phyloP scores from a whole-genome alignment of 2,113 vertebrate genomes.

The Apteryx owenii region DNA sequence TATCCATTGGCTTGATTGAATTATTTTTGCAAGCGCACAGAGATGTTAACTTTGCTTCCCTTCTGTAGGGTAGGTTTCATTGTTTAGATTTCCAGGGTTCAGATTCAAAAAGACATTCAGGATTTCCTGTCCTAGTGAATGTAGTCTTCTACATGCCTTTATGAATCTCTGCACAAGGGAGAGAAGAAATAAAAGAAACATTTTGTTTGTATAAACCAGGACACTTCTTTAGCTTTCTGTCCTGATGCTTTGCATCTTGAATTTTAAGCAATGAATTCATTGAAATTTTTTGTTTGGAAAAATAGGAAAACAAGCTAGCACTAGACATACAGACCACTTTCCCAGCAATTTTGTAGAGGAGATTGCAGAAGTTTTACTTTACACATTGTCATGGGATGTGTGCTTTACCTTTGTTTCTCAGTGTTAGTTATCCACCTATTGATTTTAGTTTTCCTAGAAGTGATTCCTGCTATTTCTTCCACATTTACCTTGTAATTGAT shows the following conservation, averaged over 20 bases:
- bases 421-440: neutral
- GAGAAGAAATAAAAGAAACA: neutral
- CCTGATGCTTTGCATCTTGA: neutral
- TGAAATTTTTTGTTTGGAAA: neutral
- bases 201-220: neutral
- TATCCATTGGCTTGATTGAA: neutral
- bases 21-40: neutral
- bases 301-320: neutral
- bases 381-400: neutral
- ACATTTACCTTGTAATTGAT: neutral
- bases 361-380: neutral
- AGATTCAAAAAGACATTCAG: neutral
- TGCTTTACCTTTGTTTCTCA: neutral
- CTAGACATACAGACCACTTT: neutral
- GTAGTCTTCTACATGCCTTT: neutral
- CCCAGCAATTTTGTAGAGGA: neutral
- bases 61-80: neutral
- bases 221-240: neutral
- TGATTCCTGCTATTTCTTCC: neutral
- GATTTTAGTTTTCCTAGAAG: neutral
- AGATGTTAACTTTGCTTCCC: neutral
- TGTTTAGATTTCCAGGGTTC: neutral
- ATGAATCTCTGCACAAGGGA: neutral
- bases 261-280: neutral
- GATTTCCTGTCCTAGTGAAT: rapidly evolving